A percentile compares a stretch with the other conserved stretches of the same genome.
Evolutionary conservation across 2,888 invertebrate species (phyloP).

Genomic region (Lycocerus yunnanus): DNA sequence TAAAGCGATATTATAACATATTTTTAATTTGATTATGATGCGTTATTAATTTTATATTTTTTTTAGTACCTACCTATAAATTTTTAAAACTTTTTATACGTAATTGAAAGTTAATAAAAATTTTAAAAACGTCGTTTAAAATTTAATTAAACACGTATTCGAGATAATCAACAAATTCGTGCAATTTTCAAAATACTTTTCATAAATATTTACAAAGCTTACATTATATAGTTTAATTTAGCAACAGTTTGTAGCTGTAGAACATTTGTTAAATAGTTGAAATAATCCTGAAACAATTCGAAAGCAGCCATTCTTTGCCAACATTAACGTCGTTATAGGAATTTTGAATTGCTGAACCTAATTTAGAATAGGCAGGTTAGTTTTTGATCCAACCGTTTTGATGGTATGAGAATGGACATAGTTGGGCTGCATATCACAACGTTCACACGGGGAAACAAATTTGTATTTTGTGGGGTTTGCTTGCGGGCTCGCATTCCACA

Average conservation of each 20-base stretch:
- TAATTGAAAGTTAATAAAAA: slow-evolving; percentile 25
- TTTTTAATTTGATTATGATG: slow-evolving; percentile 49
- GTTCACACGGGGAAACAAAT: slow-evolving; percentile 35
- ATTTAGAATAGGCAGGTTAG: slow-evolving; percentile 16
- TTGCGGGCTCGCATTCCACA: slow-evolving; percentile 29
- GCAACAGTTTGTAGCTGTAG: slow-evolving; percentile 6
- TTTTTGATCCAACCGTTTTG: slow-evolving; percentile 18
- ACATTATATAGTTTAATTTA: slow-evolving; percentile 16
- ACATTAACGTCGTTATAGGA: slow-evolving; percentile 21
- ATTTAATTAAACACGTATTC: slow-evolving; percentile 22
- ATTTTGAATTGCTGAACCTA: slow-evolving; percentile 11
- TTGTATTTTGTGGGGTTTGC: slow-evolving; percentile 30
- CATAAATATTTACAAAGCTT: slow-evolving; percentile 13
- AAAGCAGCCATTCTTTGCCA: slow-evolving; percentile 13
- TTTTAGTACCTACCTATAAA: background rate
- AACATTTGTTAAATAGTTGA: slow-evolving; percentile 20
- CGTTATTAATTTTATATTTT: background rate
- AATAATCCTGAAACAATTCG: slow-evolving; percentile 17
- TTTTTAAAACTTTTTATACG: background rate
- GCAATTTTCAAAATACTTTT: slow-evolving; percentile 22
- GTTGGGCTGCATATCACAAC: slow-evolving; percentile 19
- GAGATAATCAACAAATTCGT: slow-evolving; percentile 17
- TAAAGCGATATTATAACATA: slow-evolving; percentile 47
- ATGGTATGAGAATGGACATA: slow-evolving; percentile 24
- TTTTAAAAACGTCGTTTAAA: slow-evolving; percentile 29